Evolutionary conservation across 2,113 vertebrate genomes (phyloP).

Genomic region (Vulpes ferrilata): DNA sequence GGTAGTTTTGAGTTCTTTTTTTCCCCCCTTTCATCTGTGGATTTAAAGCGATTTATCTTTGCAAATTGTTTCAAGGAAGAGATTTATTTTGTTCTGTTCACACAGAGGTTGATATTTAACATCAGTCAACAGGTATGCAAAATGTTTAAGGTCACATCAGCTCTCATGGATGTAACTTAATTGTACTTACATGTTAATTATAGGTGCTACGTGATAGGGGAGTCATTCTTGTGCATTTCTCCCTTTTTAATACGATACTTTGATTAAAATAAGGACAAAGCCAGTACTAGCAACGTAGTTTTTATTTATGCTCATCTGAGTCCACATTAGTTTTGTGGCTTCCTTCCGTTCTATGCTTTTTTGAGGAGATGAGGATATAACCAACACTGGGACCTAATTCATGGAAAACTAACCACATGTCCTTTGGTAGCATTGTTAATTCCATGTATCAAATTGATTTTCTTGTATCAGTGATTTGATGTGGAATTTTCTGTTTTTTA

Average conservation of each 20-base stretch:
- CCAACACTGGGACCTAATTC: neutral
- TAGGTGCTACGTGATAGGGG: neutral
- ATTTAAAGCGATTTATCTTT: neutral
- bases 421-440: conserved; percentile 35
- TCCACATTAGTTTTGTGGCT: conserved; percentile 7
- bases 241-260: neutral
- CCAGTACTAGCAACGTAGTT: neutral
- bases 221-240: neutral
- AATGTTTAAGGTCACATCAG: conserved; percentile 28
- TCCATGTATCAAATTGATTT: neutral
- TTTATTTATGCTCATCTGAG: neutral
- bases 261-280: neutral
- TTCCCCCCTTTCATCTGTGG: neutral
- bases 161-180: conserved; percentile 37
- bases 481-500: conserved; percentile 17
- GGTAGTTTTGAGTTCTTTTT: neutral
- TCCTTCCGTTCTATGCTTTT: neutral
- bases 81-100: neutral
- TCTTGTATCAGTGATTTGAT: neutral
- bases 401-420: conserved; percentile 2
- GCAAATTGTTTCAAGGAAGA: conserved; percentile 17
- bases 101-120: conserved; percentile 61
- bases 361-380: neutral
- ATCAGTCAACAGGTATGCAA: conserved; percentile 12
- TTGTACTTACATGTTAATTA: conserved; percentile 38